These are phyloP conservation scores for Lepidonotus clava DNA, from an alignment of 2,888 invertebrate species.

Conservation along the genomic window DNA sequence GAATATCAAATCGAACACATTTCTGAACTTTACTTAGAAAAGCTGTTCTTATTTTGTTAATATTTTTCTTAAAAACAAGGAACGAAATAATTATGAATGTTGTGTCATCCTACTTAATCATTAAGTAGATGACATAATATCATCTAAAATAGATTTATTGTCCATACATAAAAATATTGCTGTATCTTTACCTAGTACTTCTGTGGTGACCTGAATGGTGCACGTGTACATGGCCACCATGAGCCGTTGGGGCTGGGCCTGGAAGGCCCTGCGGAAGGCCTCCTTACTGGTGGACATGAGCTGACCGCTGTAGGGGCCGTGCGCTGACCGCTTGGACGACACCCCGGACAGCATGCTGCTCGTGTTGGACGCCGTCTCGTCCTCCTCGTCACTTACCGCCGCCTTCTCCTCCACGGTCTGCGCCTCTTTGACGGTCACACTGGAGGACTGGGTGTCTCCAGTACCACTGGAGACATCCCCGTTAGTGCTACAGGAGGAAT, in stretches of 20 bases:
- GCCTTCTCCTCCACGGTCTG: neutral
- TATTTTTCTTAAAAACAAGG: no score
- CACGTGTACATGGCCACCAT: constrained; percentile 97
- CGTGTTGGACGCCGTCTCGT: neutral
- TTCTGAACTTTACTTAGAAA: no score
- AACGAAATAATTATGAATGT: no score
- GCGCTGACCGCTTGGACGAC: constrained; percentile 50
- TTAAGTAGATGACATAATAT: no score
- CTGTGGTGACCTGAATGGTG: constrained; percentile 91
- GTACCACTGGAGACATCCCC: neutral
- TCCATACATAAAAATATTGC: no score
- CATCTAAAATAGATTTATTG: no score
- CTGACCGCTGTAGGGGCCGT: constrained; percentile 86
- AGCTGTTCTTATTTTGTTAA: no score
- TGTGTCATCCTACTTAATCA: no score
- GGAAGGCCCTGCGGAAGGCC: constrained; percentile 92
- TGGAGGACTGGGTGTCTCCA: neutral
- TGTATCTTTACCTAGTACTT: constrained; percentile 88
- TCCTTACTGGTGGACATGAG: constrained; percentile 95
- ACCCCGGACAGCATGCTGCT: neutral
- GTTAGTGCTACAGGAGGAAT: neutral
- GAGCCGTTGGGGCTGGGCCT: constrained; percentile 92
- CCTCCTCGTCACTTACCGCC: neutral
- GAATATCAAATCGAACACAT: no score
- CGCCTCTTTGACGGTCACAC: neutral